Conservation (phyloP, 2,797 vertebrate species). For the Tolypeutes matacus region DNA sequence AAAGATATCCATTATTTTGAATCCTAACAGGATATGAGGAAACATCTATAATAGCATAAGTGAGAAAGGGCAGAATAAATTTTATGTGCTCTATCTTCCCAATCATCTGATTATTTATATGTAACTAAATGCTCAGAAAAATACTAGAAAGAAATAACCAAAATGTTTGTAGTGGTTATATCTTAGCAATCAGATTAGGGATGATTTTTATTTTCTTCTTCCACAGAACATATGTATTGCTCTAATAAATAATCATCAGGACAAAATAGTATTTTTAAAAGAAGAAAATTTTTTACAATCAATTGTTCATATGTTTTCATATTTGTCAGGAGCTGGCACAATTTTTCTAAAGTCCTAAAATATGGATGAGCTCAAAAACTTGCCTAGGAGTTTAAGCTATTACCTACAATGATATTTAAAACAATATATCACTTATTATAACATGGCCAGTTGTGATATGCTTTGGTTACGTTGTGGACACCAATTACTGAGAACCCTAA, state of each 20-base stretch:
- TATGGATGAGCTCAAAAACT: background rate
- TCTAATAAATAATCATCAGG: slow-evolving; percentile 41
- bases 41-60: background rate
- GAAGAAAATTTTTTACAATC: background rate
- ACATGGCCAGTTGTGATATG: background rate
- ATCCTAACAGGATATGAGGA: background rate
- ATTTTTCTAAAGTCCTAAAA: slow-evolving; percentile 31
- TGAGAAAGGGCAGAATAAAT: slow-evolving; percentile 1
- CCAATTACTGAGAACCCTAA: background rate
- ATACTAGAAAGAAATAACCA: background rate
- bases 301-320: background rate
- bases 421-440: background rate
- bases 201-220: background rate
- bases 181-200: background rate
- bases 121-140: background rate
- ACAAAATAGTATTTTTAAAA: background rate
- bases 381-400: background rate
- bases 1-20: slow-evolving; percentile 3
- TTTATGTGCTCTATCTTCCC: background rate
- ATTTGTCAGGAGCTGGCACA: background rate
- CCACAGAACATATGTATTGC: background rate
- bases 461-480: background rate
- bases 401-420: background rate
- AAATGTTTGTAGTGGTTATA: background rate
- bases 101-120: background rate